Evolutionary conservation across 2,113 vertebrate genomes (phyloP).

Genomic region (pig (Sus scrofa)): DNA sequence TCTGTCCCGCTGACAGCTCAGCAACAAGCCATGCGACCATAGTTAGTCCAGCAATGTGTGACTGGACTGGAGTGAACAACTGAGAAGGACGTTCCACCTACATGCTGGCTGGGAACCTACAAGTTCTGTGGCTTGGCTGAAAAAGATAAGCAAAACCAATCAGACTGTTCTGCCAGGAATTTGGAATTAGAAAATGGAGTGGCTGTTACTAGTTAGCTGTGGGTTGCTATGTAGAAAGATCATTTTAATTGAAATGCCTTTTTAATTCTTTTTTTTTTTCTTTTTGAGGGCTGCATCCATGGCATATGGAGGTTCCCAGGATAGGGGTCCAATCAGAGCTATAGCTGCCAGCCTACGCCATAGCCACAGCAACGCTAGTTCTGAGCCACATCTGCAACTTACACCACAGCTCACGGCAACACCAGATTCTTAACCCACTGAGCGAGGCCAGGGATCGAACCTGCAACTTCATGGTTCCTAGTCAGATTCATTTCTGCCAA

Average conservation of each 20-base stretch:
- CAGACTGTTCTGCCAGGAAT: not conserved
- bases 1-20: not conserved
- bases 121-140: not conserved
- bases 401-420: too few relatives aligned
- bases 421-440: too few relatives aligned
- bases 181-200: not conserved
- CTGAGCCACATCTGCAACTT: too few relatives aligned
- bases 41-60: not conserved
- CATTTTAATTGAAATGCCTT: not conserved
- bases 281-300: too few relatives aligned
- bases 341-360: too few relatives aligned
- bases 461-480: too few relatives aligned
- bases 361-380: too few relatives aligned
- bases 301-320: too few relatives aligned
- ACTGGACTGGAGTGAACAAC: not conserved
- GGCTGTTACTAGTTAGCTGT: not conserved
- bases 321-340: too few relatives aligned
- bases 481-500: too few relatives aligned
- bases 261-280: too few relatives aligned
- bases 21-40: not conserved
- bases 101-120: not conserved
- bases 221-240: not conserved
- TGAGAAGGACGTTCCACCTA: not conserved
- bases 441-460: too few relatives aligned
- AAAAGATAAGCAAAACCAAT: not conserved